phyloP scores from a whole-genome alignment of 2,888 invertebrate genomes.

The Leucoma salicis region DNA sequence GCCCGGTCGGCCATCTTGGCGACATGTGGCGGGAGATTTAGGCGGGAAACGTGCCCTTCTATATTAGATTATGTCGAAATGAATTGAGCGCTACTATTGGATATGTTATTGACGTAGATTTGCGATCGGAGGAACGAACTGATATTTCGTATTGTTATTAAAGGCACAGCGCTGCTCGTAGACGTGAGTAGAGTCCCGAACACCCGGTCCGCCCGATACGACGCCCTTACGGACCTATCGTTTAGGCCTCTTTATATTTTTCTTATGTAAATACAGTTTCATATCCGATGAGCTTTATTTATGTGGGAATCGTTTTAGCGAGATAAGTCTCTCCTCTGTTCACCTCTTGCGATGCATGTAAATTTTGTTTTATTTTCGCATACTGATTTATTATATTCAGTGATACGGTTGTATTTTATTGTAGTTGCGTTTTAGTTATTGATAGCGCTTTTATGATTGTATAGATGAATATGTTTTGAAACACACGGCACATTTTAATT shows the following conservation, averaged over 20 bases:
- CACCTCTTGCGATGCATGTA: conserved; percentile 70
- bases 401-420: conserved; percentile 36
- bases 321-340: conserved; percentile 77
- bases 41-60: conserved; percentile 79
- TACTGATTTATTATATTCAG: conserved; percentile 61
- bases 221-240: conserved; percentile 76
- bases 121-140: conserved; percentile 82
- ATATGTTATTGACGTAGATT: conserved; percentile 83
- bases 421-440: conserved; percentile 24
- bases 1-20: conserved; percentile 80
- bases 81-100: conserved; percentile 81
- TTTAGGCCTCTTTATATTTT: conserved; percentile 82
- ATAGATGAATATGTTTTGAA: conserved; percentile 42
- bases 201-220: conserved; percentile 54
- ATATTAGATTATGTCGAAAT: conserved; percentile 82
- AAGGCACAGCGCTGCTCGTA: conserved; percentile 63
- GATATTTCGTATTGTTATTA: conserved; percentile 83
- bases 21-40: conserved; percentile 82
- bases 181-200: conserved; percentile 70
- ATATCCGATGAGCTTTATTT: conserved; percentile 83
- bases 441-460: conserved; percentile 20
- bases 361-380: conserved; percentile 63
- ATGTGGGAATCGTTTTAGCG: conserved; percentile 82
- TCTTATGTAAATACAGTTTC: conserved; percentile 81
- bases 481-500: conserved; percentile 48